Evolutionary conservation across 2,113 vertebrate genomes (phyloP).

Genomic region (Siphamia tubifer): DNA sequence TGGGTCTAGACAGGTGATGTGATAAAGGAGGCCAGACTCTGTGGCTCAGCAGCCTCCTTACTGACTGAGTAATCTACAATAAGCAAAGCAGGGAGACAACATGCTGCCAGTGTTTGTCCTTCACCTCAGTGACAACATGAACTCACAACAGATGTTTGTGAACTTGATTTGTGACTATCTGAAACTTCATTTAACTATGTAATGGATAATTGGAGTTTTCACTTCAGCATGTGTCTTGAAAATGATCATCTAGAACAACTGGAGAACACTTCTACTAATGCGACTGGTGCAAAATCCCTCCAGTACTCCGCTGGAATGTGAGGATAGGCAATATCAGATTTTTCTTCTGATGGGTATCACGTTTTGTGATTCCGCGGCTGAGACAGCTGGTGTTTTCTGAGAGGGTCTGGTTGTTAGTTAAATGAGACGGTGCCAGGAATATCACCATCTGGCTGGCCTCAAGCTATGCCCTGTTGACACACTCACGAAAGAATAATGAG

Average conservation of each 20-base stretch:
- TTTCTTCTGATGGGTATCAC: conserved; percentile 38
- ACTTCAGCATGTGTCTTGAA: too few species aligned
- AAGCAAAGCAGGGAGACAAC: conserved; percentile 17
- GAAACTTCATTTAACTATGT: not conserved
- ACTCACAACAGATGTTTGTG: not conserved
- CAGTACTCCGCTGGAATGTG: conserved; percentile 38
- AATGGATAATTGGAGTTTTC: too few species aligned
- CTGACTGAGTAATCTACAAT: conserved; percentile 27
- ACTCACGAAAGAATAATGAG: conserved; percentile 35
- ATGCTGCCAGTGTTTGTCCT: conserved; percentile 10
- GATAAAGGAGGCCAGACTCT: conserved; percentile 45
- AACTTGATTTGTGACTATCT: not conserved
- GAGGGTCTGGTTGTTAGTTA: conserved; percentile 48
- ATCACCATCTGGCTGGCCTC: conserved; percentile 73
- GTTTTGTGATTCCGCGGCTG: conserved; percentile 46
- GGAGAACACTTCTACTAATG: not conserved
- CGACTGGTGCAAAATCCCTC: conserved; percentile 18
- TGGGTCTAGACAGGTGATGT: conserved; percentile 52
- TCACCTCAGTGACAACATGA: not conserved
- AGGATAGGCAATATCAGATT: conserved; percentile 31
- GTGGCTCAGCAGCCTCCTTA: not conserved
- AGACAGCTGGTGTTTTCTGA: conserved; percentile 64
- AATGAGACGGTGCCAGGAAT: conserved; percentile 63
- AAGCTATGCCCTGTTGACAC: conserved; percentile 36
- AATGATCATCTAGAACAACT: not conserved